phyloP scores from a whole-genome alignment of 2,113 vertebrate genomes.

The Alectura lathami region DNA sequence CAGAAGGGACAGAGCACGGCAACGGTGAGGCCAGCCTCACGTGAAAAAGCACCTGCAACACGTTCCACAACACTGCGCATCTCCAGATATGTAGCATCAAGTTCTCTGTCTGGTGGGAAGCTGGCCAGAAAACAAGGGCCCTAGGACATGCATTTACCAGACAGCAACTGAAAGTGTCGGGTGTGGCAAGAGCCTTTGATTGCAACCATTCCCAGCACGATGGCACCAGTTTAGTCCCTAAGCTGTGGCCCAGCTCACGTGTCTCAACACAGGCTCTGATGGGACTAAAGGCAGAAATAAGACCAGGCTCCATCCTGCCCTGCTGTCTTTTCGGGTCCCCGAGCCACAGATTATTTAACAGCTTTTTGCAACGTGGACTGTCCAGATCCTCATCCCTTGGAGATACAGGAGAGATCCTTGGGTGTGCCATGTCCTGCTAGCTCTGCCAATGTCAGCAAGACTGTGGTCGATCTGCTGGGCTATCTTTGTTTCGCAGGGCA shows the following conservation, averaged over 20 bases:
- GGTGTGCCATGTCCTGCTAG: not conserved
- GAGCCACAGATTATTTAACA: not conserved
- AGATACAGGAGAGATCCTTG: not conserved
- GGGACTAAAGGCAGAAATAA: not conserved
- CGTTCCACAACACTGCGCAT: not conserved
- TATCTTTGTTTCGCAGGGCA: not conserved
- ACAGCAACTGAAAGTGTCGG: not conserved
- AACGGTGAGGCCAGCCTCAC: not conserved
- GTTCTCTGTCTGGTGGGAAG: not conserved
- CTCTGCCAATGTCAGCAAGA: not conserved
- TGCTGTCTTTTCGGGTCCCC: not conserved
- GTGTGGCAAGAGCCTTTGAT: not conserved
- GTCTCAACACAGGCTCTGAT: not conserved
- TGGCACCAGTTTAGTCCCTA: not conserved
- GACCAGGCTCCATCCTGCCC: not conserved
- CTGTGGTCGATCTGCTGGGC: not conserved
- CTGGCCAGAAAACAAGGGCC: not conserved
- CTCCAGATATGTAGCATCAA: not conserved
- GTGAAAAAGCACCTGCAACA: not conserved
- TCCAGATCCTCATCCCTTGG: not conserved
- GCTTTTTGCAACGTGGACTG: not conserved
- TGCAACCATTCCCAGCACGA: not conserved
- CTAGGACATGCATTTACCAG: not conserved
- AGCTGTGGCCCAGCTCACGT: not conserved
- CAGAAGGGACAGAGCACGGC: not conserved